phyloP scores from a whole-genome alignment of 2,797 vertebrate genomes.

The Hemitrygon akajei region DNA sequence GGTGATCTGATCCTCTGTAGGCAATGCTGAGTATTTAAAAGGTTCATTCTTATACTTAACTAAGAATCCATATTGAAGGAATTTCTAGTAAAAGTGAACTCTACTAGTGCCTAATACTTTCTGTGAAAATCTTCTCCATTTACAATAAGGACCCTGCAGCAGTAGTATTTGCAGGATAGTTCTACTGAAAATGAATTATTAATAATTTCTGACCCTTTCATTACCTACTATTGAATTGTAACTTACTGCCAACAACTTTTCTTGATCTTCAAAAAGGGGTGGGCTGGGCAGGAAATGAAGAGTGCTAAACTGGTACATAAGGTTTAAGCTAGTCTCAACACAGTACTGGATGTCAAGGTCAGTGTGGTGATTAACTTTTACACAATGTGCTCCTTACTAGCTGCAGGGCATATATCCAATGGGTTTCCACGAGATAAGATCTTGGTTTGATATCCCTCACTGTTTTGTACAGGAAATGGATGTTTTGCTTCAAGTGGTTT shows the following conservation, averaged over 20 bases:
- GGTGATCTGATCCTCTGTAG: background rate
- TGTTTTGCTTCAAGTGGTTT: too few relatives aligned
- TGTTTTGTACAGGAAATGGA: too few relatives aligned
- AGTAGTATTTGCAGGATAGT: background rate
- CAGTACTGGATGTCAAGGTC: too few relatives aligned
- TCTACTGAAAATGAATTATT: background rate
- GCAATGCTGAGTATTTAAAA: background rate
- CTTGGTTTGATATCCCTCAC: too few relatives aligned
- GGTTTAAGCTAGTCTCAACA: too few relatives aligned
- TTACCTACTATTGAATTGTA: background rate
- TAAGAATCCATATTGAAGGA: background rate
- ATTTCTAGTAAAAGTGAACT: background rate
- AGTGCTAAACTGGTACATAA: too few relatives aligned
- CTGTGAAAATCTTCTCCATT: background rate
- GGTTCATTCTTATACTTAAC: background rate
- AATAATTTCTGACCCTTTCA: background rate
- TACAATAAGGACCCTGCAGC: background rate
- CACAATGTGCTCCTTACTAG: too few relatives aligned
- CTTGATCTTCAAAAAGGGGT: too few relatives aligned
- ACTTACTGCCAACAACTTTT: background rate
- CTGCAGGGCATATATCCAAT: too few relatives aligned
- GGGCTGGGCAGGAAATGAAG: too few relatives aligned
- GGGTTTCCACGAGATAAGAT: too few relatives aligned
- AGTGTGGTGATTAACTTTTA: too few relatives aligned
- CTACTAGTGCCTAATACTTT: background rate